Percentiles rank a stretch among this genome's conserved stretches.
Evolutionary conservation across 2,797 vertebrate genomes (phyloP).

Genomic region (Rhabdomys pumilio): DNA sequence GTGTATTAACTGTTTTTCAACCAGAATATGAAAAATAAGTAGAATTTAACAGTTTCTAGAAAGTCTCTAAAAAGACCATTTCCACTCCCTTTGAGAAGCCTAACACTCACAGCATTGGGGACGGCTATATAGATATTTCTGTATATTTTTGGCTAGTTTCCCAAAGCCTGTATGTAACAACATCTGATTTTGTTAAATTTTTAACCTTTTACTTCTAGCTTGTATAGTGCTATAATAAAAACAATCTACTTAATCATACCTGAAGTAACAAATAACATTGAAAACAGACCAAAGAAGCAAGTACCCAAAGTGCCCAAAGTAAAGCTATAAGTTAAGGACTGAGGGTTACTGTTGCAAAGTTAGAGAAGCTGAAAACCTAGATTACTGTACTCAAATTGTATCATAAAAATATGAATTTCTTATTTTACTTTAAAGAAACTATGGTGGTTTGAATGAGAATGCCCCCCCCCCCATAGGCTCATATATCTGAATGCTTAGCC

Average conservation of each 20-base stretch:
- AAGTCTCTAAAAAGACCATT: neutral
- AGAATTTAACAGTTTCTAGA: neutral
- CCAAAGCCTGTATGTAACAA: neutral
- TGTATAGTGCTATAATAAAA: neutral
- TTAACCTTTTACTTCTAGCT: neutral
- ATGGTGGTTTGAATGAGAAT: neutral
- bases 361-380: neutral
- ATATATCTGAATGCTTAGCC: neutral
- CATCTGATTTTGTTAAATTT: slow-evolving; percentile 27
- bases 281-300: neutral
- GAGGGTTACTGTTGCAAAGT: neutral
- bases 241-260: neutral
- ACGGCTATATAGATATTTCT: neutral
- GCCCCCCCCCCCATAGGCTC: too few species aligned
- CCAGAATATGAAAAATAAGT: neutral
- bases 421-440: neutral
- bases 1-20: slow-evolving; percentile 29
- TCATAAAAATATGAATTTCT: neutral
- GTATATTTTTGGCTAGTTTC: neutral
- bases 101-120: neutral
- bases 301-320: neutral
- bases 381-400: neutral
- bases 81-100: neutral
- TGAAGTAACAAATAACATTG: neutral
- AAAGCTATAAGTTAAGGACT: neutral